phyloP scores from a whole-genome alignment of 2,797 vertebrate species.

The Kryptolebias ocellatus region DNA sequence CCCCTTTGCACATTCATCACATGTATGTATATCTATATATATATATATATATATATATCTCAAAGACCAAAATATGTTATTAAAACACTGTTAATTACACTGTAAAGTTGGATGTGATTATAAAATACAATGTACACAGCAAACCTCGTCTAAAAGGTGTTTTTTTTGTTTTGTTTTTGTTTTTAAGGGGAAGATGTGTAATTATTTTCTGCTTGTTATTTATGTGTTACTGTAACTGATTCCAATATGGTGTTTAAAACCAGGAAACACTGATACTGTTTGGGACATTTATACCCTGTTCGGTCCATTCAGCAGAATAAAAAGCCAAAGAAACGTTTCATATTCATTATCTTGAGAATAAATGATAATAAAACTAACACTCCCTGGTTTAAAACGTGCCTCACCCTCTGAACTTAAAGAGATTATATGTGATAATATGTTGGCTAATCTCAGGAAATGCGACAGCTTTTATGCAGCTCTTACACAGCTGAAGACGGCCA shows the following conservation, averaged over 20 bases:
- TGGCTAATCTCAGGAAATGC: slow-evolving; percentile 38
- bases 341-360: slow-evolving; percentile 32
- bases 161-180: neutral
- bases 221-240: too few relatives aligned
- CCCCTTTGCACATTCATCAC: slow-evolving; percentile 49
- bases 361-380: slow-evolving; percentile 18
- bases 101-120: slow-evolving; percentile 54
- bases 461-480: slow-evolving; percentile 47
- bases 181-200: slow-evolving; percentile 9
- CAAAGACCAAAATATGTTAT: slow-evolving; percentile 67
- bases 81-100: slow-evolving; percentile 56
- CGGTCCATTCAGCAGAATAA: slow-evolving; percentile 51
- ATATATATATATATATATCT: slow-evolving; percentile 22
- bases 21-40: slow-evolving; percentile 12
- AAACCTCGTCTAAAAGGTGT: slow-evolving; percentile 16
- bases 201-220: slow-evolving; percentile 2
- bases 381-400: slow-evolving; percentile 15
- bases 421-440: slow-evolving; percentile 19
- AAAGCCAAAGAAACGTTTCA: slow-evolving; percentile 30
- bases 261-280: neutral
- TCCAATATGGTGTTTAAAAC: neutral
- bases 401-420: slow-evolving; percentile 22
- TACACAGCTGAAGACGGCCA: slow-evolving; percentile 55
- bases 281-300: slow-evolving; percentile 14
- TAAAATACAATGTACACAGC: slow-evolving; percentile 61